Base-by-base conservation (phyloP, 2,888 invertebrate genomes). In the Netelia fuscicornis region DNA sequence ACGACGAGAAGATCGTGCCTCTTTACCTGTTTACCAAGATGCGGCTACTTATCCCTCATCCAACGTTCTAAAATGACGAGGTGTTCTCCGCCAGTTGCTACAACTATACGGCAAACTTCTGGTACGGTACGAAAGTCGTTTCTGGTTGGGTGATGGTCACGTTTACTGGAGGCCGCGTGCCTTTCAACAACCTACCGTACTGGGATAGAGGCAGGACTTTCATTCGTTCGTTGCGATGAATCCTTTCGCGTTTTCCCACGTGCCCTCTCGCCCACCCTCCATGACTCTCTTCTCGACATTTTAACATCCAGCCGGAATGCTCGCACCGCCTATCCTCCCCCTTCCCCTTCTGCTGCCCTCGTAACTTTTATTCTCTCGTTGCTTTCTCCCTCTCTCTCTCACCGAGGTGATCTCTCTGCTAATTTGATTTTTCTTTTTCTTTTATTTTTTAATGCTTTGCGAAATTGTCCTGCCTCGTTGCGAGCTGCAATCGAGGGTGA, bases 181-280 rank as follows among this genome's bases (percentile, higher is more conserved):
- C 72, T 82, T 77, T 83, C 72, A 74, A 79, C 80, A 60, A 70
- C 68, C 78, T 48, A 77, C 76, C 75, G 67, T 67, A 82, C 71
- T 17, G 48, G 44, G 48, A 42, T 54, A 37, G 20, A 62, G 70
- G 71, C 68, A 54, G 64, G 65, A 68, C 80, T 79, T 75, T 82
- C 82, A 75, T 82, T 68, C 80, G 72, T 71, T 62, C 64, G 86
- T 83, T 84, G 86, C 78, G 84, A 86, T 85, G 80, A 82, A 88
- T 86, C 86, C 86, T 90, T 88, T 90, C 88, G 87, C 90, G 91
- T 90, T 93, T 85, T 93, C 92, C 92, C 92, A 93, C 92, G 92
- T 93, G 91, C 89, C 89, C 42, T 67, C 42, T 72, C 70, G 70
- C 74, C 81, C 74, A 78, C 70, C 82, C 70, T 79, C 82, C 75